Base-by-base conservation (phyloP, 2,113 vertebrate genomes). In the Leptobrachium leishanense region DNA sequence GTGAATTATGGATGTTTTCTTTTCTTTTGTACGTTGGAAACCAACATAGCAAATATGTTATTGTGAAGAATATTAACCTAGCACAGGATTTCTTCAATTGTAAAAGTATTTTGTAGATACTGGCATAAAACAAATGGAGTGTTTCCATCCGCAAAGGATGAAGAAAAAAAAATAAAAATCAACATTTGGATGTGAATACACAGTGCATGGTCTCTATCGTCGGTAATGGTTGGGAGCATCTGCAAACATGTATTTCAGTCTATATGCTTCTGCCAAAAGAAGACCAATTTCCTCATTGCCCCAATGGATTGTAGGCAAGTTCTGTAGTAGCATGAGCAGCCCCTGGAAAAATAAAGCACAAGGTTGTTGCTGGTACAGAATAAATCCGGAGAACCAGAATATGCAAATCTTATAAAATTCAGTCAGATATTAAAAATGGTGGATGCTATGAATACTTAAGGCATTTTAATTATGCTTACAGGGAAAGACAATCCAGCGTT, bases 161-260 rank as follows among this genome's bases (percentile, higher is more conserved):
- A 50, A 12, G 55, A 59, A 12, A 13, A 4, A 12, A 59, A 12
- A 8, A 13, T 2, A 59, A 8, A 1, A 12, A 4, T 12, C 3
- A 12, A 2, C 4, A 59, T 12, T 8, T 3, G 11, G 55, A 54
- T 6, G 6, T 1, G 50, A 8, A 8, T 54, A 54, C 55, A 2
- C 55, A 57, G 55, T 12, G 55, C 3, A 4, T 59, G 13, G 55
- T 12, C 9, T 59, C 55, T 96, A 99, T 93, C 96, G 96, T 87
- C 94, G 95, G 87, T 99, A 99, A 92, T 99, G 98, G 81, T 96
- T 99, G 4, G 98, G 98, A 15, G 98, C 98, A 0, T 99, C 97
- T 0, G 98, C 97, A 77, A 99, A 99, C 96, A 97, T 98, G 87
- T 99, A 99, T 89, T 99, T 99, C 72, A 99, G 96, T 92, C 98